These are phyloP conservation scores for Meandrina meandrites DNA, from an alignment of 92 coral and sea anemone species.

Conservation along the genomic window DNA sequence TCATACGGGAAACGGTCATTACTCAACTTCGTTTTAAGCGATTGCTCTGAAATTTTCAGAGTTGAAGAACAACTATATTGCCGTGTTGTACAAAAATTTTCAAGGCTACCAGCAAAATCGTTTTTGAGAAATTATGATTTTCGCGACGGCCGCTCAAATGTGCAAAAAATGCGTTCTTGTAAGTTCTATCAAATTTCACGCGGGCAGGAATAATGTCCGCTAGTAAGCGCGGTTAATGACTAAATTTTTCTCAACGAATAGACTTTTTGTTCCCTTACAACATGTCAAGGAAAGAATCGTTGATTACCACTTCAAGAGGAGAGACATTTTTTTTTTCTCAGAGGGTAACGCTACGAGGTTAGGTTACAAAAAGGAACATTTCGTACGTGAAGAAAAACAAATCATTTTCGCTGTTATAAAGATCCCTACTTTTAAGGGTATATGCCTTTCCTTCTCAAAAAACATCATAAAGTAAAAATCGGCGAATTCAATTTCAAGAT, in stretches of 20 bases:
- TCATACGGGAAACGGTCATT: too few species aligned
- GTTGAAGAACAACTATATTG: background rate
- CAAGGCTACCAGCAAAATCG: background rate
- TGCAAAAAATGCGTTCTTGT: too few species aligned
- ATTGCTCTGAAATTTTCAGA: too few species aligned
- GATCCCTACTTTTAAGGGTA: background rate
- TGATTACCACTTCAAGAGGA: background rate
- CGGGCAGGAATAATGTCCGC: background rate
- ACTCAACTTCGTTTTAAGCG: too few species aligned
- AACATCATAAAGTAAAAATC: background rate
- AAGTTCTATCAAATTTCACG: too few species aligned
- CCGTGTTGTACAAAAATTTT: background rate
- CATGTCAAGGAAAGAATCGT: background rate
- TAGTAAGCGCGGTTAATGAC: background rate
- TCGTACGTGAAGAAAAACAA: background rate
- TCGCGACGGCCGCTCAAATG: background rate
- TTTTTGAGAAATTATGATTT: background rate
- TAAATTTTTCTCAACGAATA: background rate
- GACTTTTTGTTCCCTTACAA: background rate
- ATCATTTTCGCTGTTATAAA: background rate
- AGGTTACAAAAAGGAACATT: constrained; percentile 1
- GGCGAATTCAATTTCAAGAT: background rate
- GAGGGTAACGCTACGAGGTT: background rate
- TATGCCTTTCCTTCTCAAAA: background rate
- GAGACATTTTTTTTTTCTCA: too few species aligned